Evolutionary conservation across 2,888 invertebrate species (phyloP).

Genomic region (Sthenelais limicola): DNA sequence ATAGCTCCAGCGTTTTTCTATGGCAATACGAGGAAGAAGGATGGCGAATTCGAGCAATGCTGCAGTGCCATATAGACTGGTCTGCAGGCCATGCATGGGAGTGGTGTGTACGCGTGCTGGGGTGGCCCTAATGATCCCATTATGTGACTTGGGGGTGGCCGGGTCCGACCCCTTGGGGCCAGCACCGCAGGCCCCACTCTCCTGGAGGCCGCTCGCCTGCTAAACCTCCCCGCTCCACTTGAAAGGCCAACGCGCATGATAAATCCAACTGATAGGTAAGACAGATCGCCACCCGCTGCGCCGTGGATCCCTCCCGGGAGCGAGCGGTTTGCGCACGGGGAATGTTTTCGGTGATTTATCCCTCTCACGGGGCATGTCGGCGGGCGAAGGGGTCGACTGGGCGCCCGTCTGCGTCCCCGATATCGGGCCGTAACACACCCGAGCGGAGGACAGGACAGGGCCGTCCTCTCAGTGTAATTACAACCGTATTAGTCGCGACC

Average conservation of each 20-base stretch:
- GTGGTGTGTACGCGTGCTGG: conserved; percentile 1
- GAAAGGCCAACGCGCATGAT: conserved; percentile 32
- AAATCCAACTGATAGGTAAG: conserved; percentile 27
- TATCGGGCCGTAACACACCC: conserved; percentile 28
- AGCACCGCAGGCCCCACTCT: neutral
- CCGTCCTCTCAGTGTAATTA: conserved; percentile 16
- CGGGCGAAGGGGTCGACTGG: conserved; percentile 26
- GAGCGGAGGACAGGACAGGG: neutral
- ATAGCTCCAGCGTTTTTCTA: no score
- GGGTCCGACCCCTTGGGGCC: neutral
- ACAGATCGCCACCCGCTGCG: conserved; percentile 29
- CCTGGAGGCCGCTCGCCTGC: neutral
- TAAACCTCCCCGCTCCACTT: conserved; percentile 6
- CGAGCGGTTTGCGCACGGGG: conserved; percentile 19
- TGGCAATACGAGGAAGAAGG: no score
- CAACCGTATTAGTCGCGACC: conserved; percentile 9
- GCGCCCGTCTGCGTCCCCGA: neutral
- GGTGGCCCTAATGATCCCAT: conserved; percentile 23
- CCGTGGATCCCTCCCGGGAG: neutral
- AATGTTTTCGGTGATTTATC: conserved; percentile 31
- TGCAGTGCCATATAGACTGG: no score
- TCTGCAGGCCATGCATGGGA: neutral
- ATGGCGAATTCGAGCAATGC: no score
- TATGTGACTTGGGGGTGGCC: conserved; percentile 17
- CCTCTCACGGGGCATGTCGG: conserved; percentile 18